Percentiles rank a stretch among this genome's conserved stretches.
These are phyloP conservation scores for Nasonia oneida DNA, from an alignment of 2,888 invertebrate species.

Conservation along the genomic window DNA sequence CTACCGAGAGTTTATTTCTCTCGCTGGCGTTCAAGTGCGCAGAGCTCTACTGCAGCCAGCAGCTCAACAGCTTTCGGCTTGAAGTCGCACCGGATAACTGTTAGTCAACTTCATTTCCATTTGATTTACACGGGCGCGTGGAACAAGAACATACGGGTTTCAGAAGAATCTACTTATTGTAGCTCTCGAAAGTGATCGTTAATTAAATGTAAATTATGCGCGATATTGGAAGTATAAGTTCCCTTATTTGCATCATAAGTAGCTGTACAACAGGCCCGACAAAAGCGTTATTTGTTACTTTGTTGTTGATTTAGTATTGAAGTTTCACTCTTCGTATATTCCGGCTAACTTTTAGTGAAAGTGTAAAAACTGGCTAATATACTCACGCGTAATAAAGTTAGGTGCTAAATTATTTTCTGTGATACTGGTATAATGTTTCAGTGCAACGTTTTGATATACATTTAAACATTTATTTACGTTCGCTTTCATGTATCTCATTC, in stretches of 20 bases:
- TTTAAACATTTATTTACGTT: not conserved
- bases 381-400: not conserved
- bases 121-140: slow-evolving; percentile 25
- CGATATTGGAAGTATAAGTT: not conserved
- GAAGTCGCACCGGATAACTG: slow-evolving; percentile 51
- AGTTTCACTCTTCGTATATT: not conserved
- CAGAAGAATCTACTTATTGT: slow-evolving; percentile 40
- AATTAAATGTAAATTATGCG: slow-evolving; percentile 53
- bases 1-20: not conserved
- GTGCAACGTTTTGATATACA: not conserved
- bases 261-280: not conserved
- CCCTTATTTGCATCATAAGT: not conserved
- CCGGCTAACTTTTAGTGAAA: not conserved
- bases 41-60: not conserved
- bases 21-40: not conserved
- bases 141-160: not conserved
- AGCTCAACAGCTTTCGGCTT: slow-evolving; percentile 33
- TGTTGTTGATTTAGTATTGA: not conserved
- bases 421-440: not conserved
- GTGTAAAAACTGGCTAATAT: not conserved
- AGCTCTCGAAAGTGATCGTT: slow-evolving; percentile 51
- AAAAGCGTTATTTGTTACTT: not conserved
- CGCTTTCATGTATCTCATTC: not conserved
- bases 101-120: slow-evolving; percentile 56
- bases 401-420: not conserved